Evolutionary conservation across 2,888 invertebrate genomes (phyloP).

Genomic region (Leucoma salicis): DNA sequence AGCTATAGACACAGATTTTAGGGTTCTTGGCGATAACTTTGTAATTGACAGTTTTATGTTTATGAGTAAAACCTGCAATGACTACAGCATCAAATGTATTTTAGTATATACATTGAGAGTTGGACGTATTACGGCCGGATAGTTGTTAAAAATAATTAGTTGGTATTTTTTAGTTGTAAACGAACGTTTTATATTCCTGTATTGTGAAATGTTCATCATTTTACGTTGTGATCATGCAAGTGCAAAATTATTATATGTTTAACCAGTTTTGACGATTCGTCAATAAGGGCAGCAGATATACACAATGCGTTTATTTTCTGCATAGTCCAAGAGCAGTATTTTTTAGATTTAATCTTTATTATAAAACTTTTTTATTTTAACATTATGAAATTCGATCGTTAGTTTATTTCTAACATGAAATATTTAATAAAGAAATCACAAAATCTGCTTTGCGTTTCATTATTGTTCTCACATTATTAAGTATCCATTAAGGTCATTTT

Average conservation of each 20-base stretch:
- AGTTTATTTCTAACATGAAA: conserved; percentile 82
- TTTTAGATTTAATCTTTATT: conserved; percentile 80
- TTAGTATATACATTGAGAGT: conserved; percentile 5
- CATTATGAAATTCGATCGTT: conserved; percentile 79
- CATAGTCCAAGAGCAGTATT: conserved; percentile 80
- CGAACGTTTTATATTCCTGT: conserved; percentile 66
- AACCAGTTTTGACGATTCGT: conserved; percentile 66
- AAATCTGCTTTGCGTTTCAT: conserved; percentile 38
- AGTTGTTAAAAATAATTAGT: conserved; percentile 37
- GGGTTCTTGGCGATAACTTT: too few species aligned
- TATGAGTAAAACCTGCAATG: background rate
- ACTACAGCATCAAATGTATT: conserved; percentile 13
- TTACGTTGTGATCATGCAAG: conserved; percentile 80
- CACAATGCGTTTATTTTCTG: conserved; percentile 64
- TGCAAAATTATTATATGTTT: conserved; percentile 72
- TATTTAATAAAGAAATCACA: conserved; percentile 82
- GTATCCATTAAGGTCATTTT: too few species aligned
- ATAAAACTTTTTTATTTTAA: conserved; percentile 73
- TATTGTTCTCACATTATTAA: background rate
- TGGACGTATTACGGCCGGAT: conserved; percentile 27
- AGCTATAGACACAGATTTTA: background rate
- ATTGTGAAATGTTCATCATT: conserved; percentile 78
- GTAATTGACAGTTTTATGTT: conserved; percentile 1
- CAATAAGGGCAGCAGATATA: conserved; percentile 72
- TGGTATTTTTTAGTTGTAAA: conserved; percentile 46